Evolutionary conservation across 2,888 invertebrate genomes (phyloP).

Genomic region (Sthenelais limicola): DNA sequence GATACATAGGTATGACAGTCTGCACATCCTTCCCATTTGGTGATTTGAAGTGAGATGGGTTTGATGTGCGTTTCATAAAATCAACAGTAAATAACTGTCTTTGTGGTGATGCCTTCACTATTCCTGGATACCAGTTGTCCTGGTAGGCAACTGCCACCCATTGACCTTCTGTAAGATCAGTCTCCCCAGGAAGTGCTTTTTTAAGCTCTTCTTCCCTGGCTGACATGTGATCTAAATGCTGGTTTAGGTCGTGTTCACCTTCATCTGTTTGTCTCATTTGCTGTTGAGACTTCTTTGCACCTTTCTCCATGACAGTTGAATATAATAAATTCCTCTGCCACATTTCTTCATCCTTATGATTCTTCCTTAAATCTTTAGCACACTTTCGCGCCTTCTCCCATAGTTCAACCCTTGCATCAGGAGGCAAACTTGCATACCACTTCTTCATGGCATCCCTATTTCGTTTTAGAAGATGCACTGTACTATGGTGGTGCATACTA

Average conservation of each 20-base stretch:
- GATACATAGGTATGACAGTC: neutral
- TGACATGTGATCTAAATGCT: neutral
- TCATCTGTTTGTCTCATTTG: neutral
- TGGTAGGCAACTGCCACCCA: slow-evolving; percentile 21
- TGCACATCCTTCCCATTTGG: slow-evolving; percentile 16
- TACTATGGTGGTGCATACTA: slow-evolving; percentile 50
- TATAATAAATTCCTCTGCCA: neutral
- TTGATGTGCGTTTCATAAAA: slow-evolving; percentile 16
- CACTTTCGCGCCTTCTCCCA: neutral
- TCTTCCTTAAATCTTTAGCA: neutral
- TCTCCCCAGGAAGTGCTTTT: neutral
- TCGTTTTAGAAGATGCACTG: slow-evolving; percentile 51
- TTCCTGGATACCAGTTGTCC: slow-evolving; percentile 9
- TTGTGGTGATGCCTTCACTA: neutral
- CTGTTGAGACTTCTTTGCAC: neutral
- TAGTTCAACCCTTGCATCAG: neutral
- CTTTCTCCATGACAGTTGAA: neutral
- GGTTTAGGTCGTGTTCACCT: neutral
- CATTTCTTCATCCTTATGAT: neutral
- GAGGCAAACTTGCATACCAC: slow-evolving; percentile 26
- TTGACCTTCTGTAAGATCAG: slow-evolving; percentile 11
- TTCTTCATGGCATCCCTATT: slow-evolving; percentile 46
- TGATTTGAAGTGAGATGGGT: neutral
- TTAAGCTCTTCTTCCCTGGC: neutral
- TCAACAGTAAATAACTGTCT: neutral